Conservation (phyloP, 2,888 invertebrate genomes). For the Microplitis manilae region DNA sequence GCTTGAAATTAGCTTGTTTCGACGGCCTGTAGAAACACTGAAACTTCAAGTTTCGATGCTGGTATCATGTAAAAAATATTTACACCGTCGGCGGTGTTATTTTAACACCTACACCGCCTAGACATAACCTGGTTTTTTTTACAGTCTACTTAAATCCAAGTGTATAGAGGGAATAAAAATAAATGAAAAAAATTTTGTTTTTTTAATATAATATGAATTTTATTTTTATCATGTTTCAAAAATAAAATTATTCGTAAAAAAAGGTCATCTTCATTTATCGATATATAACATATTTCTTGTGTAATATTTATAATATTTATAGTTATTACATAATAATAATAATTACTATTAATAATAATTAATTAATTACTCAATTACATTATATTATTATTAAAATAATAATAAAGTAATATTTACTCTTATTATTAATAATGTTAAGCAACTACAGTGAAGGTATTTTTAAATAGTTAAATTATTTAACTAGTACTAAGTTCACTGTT, state of each 20-base stretch:
- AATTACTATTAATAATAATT: slow-evolving; percentile 40
- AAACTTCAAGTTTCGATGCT: no score
- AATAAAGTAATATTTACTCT: slow-evolving; percentile 53
- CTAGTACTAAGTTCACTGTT: slow-evolving; percentile 39
- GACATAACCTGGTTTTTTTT: no score
- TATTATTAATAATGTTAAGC: slow-evolving; percentile 56
- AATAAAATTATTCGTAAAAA: slow-evolving; percentile 72
- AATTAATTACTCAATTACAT: slow-evolving; percentile 38
- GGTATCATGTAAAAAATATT: no score
- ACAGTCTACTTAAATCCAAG: no score
- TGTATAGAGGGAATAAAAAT: not conserved
- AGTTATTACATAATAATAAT: not conserved
- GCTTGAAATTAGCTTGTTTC: no score
- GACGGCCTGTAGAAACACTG: no score
- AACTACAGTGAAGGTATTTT: slow-evolving; percentile 54
- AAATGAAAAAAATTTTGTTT: slow-evolving; percentile 22
- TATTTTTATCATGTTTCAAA: slow-evolving; percentile 70
- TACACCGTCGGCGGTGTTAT: no score
- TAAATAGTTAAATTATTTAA: slow-evolving; percentile 41
- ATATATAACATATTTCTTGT: slow-evolving; percentile 53
- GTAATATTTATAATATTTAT: slow-evolving; percentile 26
- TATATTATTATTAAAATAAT: slow-evolving; percentile 47
- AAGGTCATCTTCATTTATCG: slow-evolving; percentile 66
- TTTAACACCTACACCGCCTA: no score
- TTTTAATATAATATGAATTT: slow-evolving; percentile 65